Conservation (phyloP, 2,888 invertebrate species). For the Aporophyla lueneburgensis region DNA sequence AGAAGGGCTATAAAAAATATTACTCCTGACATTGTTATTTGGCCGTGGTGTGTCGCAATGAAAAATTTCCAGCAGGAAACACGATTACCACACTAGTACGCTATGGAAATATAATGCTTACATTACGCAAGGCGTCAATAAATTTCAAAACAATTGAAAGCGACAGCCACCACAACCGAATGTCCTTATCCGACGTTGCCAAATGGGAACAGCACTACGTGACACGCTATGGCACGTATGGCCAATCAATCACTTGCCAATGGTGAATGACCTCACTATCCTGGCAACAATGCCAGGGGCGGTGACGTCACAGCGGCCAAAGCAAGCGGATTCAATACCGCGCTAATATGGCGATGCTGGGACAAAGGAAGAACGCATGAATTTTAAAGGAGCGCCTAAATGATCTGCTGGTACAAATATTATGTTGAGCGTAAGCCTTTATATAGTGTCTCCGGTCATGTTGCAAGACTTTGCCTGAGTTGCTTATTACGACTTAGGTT, state of each 20-base stretch:
- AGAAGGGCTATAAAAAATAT: not conserved
- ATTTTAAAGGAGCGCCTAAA: slow-evolving; percentile 65
- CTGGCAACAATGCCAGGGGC: slow-evolving; percentile 73
- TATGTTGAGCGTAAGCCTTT: slow-evolving; percentile 45
- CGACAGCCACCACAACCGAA: slow-evolving; percentile 64
- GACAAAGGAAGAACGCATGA: slow-evolving; percentile 62
- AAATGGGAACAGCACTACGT: slow-evolving; percentile 67
- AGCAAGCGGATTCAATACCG: slow-evolving; percentile 65
- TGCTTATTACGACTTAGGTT: not conserved
- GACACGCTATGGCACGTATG: slow-evolving; percentile 74
- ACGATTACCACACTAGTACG: slow-evolving; percentile 48
- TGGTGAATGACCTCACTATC: slow-evolving; percentile 82
- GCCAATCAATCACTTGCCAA: slow-evolving; percentile 79
- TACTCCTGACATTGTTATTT: slow-evolving; percentile 8
- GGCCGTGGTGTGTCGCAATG: slow-evolving; percentile 19
- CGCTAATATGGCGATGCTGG: slow-evolving; percentile 65
- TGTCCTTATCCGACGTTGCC: slow-evolving; percentile 69
- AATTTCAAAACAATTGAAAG: slow-evolving; percentile 71
- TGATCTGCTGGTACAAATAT: slow-evolving; percentile 56
- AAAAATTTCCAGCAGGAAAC: slow-evolving; percentile 49
- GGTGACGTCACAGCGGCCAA: slow-evolving; percentile 73
- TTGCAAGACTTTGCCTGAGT: slow-evolving; percentile 7
- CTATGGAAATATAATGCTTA: slow-evolving; percentile 59
- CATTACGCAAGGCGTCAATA: slow-evolving; percentile 63
- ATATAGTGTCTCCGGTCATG: slow-evolving; percentile 22